A percentile compares a stretch with the other conserved stretches of the same genome.
Conservation (phyloP, 2,888 invertebrate species). For the Cabera pusaria region DNA sequence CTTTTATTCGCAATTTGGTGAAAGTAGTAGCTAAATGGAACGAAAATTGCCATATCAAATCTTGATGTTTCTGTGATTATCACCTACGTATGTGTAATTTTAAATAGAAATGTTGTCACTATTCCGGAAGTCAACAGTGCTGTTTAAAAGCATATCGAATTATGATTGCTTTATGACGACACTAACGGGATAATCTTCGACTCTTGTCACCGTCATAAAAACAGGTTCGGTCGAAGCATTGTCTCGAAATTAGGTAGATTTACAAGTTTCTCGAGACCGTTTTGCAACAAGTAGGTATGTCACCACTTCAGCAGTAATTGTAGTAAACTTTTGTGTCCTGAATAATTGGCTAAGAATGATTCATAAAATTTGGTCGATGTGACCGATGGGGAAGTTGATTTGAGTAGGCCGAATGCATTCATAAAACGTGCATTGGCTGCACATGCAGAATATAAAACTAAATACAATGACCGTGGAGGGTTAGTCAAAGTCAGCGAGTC, state of each 20-base stretch:
- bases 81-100: constrained; percentile 23
- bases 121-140: constrained; percentile 21
- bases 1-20: constrained; percentile 30
- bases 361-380: no score
- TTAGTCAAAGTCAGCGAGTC: constrained; percentile 70
- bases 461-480: constrained; percentile 56
- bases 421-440: constrained; percentile 64
- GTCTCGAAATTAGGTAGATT: constrained; percentile 4
- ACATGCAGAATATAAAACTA: constrained; percentile 46
- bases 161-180: constrained; percentile 10
- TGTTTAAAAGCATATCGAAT: constrained; percentile 22
- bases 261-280: constrained; percentile 1
- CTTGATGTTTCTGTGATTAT: constrained; percentile 29
- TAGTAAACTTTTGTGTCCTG: constrained; percentile 6
- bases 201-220: constrained; percentile 5
- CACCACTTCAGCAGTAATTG: constrained; percentile 4
- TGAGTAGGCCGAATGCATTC: constrained; percentile 37
- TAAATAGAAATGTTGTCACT: constrained; percentile 22
- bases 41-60: constrained; percentile 32
- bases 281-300: constrained; percentile 1
- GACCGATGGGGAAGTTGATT: constrained; percentile 23
- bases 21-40: constrained; percentile 32
- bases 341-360: constrained; percentile 16
- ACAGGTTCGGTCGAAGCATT: background rate
- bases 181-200: constrained; percentile 9